phyloP scores from a whole-genome alignment of 2,888 invertebrate genomes.

The Pyrgus malvae region DNA sequence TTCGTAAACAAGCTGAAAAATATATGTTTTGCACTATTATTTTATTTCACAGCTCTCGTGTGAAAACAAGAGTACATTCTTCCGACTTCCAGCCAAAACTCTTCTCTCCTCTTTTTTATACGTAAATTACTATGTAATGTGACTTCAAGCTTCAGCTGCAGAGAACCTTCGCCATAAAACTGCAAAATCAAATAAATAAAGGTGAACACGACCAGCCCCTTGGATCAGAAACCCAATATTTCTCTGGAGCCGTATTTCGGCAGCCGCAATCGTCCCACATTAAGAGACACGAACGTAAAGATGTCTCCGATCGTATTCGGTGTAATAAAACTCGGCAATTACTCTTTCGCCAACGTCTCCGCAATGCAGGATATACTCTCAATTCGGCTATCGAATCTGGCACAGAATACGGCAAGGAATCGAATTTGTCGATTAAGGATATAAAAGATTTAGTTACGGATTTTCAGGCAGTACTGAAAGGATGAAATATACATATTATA shows the following conservation, averaged over 20 bases:
- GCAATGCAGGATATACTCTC: constrained; percentile 13
- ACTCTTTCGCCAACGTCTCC: constrained; percentile 26
- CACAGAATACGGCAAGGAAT: not conserved
- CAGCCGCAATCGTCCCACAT: constrained; percentile 23
- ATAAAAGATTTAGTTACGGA: not conserved
- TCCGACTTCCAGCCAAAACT: too few species aligned
- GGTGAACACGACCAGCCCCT: not conserved
- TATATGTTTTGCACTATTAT: too few species aligned
- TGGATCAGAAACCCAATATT: constrained; percentile 17
- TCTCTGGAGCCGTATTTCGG: constrained; percentile 17
- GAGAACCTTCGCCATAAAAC: not conserved
- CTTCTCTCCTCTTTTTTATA: too few species aligned
- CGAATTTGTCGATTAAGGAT: not conserved
- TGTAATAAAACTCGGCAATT: constrained; percentile 27
- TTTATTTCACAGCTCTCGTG: too few species aligned
- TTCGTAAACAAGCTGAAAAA: too few species aligned
- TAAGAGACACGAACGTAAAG: constrained; percentile 24
- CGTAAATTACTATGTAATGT: too few species aligned
- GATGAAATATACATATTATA: too few species aligned
- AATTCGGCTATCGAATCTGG: constrained; percentile 9
- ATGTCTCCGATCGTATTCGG: constrained; percentile 21
- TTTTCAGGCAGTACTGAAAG: too few species aligned
- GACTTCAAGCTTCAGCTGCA: too few species aligned
- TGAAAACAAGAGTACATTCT: too few species aligned
- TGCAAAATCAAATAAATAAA: not conserved